phyloP scores from a whole-genome alignment of 1,140 invertebrate species.

The Bombus fervidus region DNA sequence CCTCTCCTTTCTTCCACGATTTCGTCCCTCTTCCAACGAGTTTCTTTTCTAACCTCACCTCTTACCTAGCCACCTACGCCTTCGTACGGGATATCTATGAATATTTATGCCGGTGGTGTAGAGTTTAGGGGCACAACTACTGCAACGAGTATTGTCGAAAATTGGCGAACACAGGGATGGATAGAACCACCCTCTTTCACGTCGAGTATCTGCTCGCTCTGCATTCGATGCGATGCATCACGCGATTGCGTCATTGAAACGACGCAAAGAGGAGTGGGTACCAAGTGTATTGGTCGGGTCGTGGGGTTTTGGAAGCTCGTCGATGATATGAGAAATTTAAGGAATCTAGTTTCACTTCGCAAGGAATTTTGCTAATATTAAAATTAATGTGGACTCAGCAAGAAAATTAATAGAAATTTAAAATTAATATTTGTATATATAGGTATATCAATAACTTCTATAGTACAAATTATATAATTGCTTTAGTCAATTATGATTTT shows the following conservation, averaged over 20 bases:
- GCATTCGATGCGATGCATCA: constrained; percentile 6
- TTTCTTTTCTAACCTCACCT: constrained; percentile 12
- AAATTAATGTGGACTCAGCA: too few species aligned
- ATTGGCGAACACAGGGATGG: constrained; percentile 17
- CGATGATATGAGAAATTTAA: not conserved
- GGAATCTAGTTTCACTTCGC: too few species aligned
- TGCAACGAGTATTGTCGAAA: constrained; percentile 26
- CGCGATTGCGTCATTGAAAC: constrained; percentile 20
- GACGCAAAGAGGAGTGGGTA: not conserved
- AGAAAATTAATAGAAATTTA: too few species aligned
- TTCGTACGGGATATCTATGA: constrained; percentile 64
- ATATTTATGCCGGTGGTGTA: constrained; percentile 73
- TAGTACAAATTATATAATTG: too few species aligned
- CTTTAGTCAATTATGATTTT: too few species aligned
- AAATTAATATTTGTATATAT: too few species aligned
- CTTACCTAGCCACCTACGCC: constrained; percentile 67
- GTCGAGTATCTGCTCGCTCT: constrained; percentile 31
- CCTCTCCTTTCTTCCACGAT: constrained; percentile 11
- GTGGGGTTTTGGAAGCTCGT: not conserved
- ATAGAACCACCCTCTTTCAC: constrained; percentile 38
- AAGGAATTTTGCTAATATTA: too few species aligned
- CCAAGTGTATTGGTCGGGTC: too few species aligned
- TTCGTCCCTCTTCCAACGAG: not conserved
- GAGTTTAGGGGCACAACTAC: constrained; percentile 61
- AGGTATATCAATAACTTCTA: too few species aligned